Percentiles rank a stretch among this genome's conserved stretches.
Conservation (phyloP, 2,113 vertebrate genomes). For the Bujurquina vittata region DNA sequence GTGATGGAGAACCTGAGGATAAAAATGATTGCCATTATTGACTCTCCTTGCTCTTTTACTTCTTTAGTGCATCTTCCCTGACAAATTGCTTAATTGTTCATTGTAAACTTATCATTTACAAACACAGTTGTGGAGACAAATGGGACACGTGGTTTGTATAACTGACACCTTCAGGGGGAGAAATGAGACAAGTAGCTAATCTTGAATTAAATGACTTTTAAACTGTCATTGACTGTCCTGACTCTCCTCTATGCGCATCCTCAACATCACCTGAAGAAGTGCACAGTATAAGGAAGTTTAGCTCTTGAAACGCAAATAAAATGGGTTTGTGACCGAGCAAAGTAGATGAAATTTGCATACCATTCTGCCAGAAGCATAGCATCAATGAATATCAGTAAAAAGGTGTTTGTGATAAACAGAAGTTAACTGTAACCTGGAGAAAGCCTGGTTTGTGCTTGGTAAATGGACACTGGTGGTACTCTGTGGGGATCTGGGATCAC, state of each 20-base stretch:
- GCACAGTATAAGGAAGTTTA: neutral
- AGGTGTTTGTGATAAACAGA: neutral
- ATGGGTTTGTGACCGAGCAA: neutral
- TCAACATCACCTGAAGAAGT: neutral
- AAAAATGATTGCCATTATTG: slow-evolving; percentile 18
- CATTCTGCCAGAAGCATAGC: neutral
- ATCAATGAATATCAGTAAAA: neutral
- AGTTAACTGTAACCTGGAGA: neutral
- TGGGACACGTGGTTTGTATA: slow-evolving; percentile 19
- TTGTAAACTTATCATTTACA: neutral
- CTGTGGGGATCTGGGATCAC: neutral
- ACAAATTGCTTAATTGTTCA: slow-evolving; percentile 46
- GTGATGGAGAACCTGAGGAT: slow-evolving; percentile 4
- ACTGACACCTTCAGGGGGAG: slow-evolving; percentile 7
- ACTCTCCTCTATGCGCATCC: neutral
- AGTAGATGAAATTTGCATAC: neutral
- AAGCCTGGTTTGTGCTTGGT: neutral
- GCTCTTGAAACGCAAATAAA: neutral
- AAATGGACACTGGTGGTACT: neutral
- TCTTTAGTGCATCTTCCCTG: neutral
- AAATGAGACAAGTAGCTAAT: neutral
- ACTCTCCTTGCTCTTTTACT: slow-evolving; percentile 13
- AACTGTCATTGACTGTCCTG: neutral
- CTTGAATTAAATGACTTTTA: neutral
- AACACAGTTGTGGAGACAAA: neutral